phyloP scores from a whole-genome alignment of 1,140 invertebrate species.

The Grapholita molesta region DNA sequence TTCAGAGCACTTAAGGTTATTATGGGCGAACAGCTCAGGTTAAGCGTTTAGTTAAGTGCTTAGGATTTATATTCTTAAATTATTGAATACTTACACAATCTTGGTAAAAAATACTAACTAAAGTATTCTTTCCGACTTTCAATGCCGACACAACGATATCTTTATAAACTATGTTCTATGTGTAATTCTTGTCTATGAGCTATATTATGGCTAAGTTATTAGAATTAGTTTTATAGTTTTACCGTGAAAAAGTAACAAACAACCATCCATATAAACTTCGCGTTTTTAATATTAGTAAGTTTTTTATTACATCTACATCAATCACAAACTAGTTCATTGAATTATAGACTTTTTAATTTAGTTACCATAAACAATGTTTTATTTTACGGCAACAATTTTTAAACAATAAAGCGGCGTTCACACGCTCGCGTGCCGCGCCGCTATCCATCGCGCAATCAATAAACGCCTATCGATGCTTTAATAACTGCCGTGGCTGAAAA shows the following conservation, averaged over 20 bases:
- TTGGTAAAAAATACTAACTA: no score
- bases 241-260: no score
- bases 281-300: no score
- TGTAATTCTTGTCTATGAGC: no score
- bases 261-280: no score
- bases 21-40: constrained; percentile 8
- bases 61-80: not conserved
- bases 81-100: no score
- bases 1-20: constrained; percentile 5
- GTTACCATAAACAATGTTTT: not conserved
- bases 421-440: constrained; percentile 42
- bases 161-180: no score
- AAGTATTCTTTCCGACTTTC: no score
- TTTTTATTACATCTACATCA: no score
- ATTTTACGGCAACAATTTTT: not conserved
- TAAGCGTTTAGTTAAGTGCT: not conserved
- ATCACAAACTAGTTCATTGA: not conserved
- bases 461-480: constrained; percentile 62
- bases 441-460: constrained; percentile 70
- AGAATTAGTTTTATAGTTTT: no score
- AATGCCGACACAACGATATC: no score
- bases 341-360: not conserved
- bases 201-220: no score
- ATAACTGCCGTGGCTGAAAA: constrained; percentile 36
- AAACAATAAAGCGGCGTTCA: constrained; percentile 21